Evolutionary conservation across 2,888 invertebrate species (phyloP).

Genomic region (Cybosia mesomella): DNA sequence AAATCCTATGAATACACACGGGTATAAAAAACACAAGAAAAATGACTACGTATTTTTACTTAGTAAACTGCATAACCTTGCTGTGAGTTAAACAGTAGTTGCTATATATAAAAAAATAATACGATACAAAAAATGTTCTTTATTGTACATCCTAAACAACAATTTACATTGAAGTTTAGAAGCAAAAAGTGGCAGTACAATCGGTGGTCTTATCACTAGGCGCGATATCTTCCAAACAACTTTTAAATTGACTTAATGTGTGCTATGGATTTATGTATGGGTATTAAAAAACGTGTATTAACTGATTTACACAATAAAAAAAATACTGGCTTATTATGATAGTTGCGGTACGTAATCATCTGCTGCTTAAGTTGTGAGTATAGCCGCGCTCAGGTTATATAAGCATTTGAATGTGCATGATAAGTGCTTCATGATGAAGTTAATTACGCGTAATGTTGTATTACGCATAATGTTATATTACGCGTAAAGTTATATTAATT

Average conservation of each 20-base stretch:
- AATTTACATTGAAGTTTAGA: too few species aligned
- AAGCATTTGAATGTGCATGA: conserved; percentile 44
- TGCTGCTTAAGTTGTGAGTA: conserved; percentile 1
- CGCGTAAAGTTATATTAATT: not conserved
- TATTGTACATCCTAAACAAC: too few species aligned
- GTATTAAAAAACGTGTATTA: not conserved
- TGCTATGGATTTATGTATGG: not conserved
- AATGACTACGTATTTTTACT: not conserved
- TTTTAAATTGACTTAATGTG: too few species aligned
- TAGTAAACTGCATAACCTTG: not conserved
- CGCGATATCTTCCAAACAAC: too few species aligned
- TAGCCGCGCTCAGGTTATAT: conserved; percentile 7
- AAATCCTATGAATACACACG: too few species aligned
- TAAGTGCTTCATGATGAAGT: conserved; percentile 23
- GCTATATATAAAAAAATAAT: not conserved
- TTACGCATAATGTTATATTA: too few species aligned
- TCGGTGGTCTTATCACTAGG: too few species aligned
- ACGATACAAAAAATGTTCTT: too few species aligned
- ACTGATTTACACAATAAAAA: not conserved
- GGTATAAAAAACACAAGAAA: not conserved
- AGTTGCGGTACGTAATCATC: conserved; percentile 16
- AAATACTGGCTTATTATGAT: not conserved
- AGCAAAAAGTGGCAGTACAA: too few species aligned
- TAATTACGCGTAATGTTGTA: conserved; percentile 13
- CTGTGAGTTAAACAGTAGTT: not conserved